phyloP scores from a whole-genome alignment of 2,888 invertebrate species.

The Adelphocoris suturalis region DNA sequence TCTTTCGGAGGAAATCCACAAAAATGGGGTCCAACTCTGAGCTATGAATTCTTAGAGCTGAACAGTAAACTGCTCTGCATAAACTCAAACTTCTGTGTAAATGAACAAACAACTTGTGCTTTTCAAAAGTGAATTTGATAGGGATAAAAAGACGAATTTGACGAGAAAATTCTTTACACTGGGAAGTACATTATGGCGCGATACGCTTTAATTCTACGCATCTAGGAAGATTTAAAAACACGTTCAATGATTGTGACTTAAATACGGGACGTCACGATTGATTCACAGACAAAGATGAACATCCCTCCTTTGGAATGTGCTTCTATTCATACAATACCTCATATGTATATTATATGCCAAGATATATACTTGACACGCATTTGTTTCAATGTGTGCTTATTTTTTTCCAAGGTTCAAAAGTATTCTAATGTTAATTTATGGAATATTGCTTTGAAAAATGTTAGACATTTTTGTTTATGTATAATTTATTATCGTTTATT shows the following conservation, averaged over 20 bases:
- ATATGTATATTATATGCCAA: too few relatives aligned
- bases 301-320: neutral
- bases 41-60: too few relatives aligned
- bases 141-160: too few relatives aligned
- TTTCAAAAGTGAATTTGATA: too few relatives aligned
- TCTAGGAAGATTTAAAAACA: neutral
- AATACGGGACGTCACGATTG: conserved; percentile 3
- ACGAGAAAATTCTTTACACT: too few relatives aligned
- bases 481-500: neutral
- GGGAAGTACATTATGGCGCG: neutral
- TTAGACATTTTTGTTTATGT: neutral
- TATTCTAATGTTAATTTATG: neutral
- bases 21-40: too few relatives aligned
- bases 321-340: too few relatives aligned
- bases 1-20: too few relatives aligned
- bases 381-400: neutral
- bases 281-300: neutral
- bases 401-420: neutral
- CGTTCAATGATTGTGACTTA: neutral
- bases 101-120: too few relatives aligned
- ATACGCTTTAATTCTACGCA: neutral
- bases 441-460: neutral
- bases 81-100: too few relatives aligned
- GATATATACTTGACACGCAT: neutral
- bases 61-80: too few relatives aligned